A percentile compares a stretch with the other conserved stretches of the same genome.
phyloP scores from a whole-genome alignment of 2,888 invertebrate genomes.

The Teleiodes luculella region DNA sequence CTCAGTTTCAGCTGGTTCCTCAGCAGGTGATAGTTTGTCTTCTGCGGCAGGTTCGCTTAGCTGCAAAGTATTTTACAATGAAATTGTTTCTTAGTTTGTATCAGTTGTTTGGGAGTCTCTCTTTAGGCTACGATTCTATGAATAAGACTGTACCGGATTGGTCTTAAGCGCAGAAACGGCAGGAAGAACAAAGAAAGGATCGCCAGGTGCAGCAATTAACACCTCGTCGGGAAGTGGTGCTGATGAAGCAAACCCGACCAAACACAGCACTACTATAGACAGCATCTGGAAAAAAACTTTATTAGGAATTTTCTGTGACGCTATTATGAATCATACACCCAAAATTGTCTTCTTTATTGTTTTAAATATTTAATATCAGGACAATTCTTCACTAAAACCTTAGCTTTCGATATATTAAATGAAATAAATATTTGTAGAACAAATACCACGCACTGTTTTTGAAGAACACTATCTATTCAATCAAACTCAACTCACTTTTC shows the following conservation, averaged over 20 bases:
- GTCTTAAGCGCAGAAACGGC: background rate
- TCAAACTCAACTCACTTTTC: no score
- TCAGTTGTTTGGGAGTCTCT: background rate
- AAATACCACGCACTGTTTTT: no score
- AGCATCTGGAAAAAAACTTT: background rate
- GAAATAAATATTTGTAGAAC: no score
- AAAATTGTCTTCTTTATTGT: no score
- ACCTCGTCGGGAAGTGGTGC: background rate
- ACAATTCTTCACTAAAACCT: no score
- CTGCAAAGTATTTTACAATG: background rate
- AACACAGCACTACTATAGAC: background rate
- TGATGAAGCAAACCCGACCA: background rate
- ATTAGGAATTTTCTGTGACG: no score
- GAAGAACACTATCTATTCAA: no score
- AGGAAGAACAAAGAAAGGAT: background rate
- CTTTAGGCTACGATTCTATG: background rate
- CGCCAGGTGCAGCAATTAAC: background rate
- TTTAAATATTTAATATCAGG: no score
- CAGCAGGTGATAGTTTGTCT: background rate
- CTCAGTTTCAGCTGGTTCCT: background rate
- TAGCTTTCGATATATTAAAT: no score
- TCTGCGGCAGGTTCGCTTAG: background rate
- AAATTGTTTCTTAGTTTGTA: background rate
- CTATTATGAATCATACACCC: no score
- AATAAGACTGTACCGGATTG: background rate